These are phyloP conservation scores for Dermatophagoides farinae DNA, from an alignment of 1,140 invertebrate genomes.

Conservation along the genomic window DNA sequence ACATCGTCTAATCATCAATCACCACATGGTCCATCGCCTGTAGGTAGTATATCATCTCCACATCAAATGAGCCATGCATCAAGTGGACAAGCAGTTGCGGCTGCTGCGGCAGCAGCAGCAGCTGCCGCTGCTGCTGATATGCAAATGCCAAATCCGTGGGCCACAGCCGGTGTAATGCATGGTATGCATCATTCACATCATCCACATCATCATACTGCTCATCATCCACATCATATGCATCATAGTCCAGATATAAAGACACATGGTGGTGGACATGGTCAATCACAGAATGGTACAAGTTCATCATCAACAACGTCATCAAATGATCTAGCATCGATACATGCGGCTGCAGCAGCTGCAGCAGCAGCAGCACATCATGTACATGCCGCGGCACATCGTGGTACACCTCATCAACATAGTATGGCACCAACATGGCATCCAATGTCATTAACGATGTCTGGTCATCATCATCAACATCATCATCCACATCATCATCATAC, in stretches of 20 bases:
- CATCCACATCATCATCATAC: slow-evolving; percentile 14
- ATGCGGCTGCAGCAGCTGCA: slow-evolving; percentile 4
- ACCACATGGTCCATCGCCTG: background rate
- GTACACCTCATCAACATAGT: background rate
- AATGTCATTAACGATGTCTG: too few relatives aligned
- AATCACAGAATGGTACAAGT: background rate
- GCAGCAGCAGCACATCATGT: background rate
- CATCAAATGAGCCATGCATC: too few relatives aligned
- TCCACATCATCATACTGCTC: background rate
- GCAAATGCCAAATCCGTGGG: background rate
- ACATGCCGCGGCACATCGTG: background rate
- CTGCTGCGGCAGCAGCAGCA: slow-evolving; percentile 9
- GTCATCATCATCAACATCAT: slow-evolving; percentile 15
- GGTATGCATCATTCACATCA: background rate
- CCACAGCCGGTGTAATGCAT: background rate
- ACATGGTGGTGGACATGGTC: background rate
- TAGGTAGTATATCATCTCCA: too few relatives aligned
- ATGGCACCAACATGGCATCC: background rate
- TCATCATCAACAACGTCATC: background rate
- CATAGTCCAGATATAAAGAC: background rate
- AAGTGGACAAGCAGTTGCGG: background rate
- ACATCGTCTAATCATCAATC: background rate
- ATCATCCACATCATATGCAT: background rate
- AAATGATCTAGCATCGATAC: background rate
- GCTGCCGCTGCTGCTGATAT: slow-evolving; percentile 1